A percentile compares a stretch with the other conserved stretches of the same genome.
Evolutionary conservation across 2,888 invertebrate species (phyloP).

Genomic region (Spilarctia lutea): DNA sequence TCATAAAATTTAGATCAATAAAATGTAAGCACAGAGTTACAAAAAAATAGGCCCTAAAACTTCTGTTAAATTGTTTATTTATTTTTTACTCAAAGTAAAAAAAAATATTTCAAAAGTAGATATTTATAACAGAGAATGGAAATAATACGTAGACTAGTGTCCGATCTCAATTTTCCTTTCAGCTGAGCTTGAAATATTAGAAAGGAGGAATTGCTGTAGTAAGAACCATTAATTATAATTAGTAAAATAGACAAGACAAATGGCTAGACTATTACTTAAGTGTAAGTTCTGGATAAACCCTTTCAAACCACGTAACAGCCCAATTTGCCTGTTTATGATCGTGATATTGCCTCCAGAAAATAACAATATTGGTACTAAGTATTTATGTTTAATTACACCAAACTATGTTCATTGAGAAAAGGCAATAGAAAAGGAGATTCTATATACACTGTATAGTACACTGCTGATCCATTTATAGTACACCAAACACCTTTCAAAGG

Average conservation of each 20-base stretch:
- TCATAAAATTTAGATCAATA: not conserved
- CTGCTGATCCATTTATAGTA: no score
- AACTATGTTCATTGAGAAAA: no score
- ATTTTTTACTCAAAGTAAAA: not conserved
- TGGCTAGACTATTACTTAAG: not conserved
- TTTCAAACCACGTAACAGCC: not conserved
- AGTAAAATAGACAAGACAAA: not conserved
- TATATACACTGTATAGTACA: no score
- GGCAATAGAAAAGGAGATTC: no score
- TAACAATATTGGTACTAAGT: no score
- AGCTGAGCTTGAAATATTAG: not conserved
- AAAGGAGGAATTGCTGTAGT: not conserved
- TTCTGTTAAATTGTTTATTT: not conserved
- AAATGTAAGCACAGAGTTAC: not conserved
- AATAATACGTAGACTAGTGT: not conserved
- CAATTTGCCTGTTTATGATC: constrained; percentile 3
- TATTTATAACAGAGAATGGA: not conserved
- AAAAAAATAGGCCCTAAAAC: no score
- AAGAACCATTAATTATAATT: constrained; percentile 1
- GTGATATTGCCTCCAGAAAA: not conserved
- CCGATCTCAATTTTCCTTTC: not conserved
- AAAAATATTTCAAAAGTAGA: not conserved
- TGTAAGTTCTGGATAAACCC: not conserved
- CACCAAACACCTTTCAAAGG: no score
- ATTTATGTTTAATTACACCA: no score